A percentile compares a stretch with the other conserved stretches of the same genome.
Evolutionary conservation across 53 echinoderm and acorn worm genomes (phyloP).

Genomic region (Paracentrotus lividus): DNA sequence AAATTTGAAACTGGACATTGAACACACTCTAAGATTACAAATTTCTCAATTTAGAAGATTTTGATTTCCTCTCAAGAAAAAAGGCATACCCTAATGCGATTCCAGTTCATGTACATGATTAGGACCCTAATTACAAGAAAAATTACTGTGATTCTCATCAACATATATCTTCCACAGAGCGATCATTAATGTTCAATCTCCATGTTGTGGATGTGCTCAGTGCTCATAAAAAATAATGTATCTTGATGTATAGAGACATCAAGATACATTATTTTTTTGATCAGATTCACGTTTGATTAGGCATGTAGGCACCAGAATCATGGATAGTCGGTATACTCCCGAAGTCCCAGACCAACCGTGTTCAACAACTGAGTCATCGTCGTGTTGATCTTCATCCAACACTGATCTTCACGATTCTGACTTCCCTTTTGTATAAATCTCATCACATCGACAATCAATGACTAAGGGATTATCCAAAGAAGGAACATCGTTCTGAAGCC

Average conservation of each 20-base stretch:
- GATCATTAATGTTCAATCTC: not conserved
- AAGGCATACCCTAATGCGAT: no score
- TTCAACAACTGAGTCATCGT: conserved; percentile 23
- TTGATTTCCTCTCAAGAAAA: no score
- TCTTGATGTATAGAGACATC: no score
- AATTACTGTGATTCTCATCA: not conserved
- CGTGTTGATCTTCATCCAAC: conserved; percentile 19
- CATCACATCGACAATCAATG: conserved; percentile 50
- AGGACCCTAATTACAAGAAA: not conserved
- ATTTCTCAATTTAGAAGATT: no score
- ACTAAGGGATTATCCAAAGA: conserved; percentile 45
- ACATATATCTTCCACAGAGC: not conserved
- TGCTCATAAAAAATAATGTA: no score
- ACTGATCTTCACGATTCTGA: conserved; percentile 28
- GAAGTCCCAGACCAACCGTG: not conserved
- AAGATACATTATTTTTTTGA: no score
- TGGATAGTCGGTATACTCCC: not conserved
- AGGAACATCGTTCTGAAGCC: not conserved
- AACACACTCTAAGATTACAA: no score
- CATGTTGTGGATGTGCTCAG: not conserved
- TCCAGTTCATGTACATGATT: no score
- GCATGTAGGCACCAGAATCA: not conserved
- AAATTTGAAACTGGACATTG: no score
- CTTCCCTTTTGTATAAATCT: conserved; percentile 15
- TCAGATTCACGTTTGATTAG: not conserved